These are phyloP conservation scores for Pholis gunnellus DNA, from an alignment of 2,113 vertebrate genomes.

Conservation along the genomic window DNA sequence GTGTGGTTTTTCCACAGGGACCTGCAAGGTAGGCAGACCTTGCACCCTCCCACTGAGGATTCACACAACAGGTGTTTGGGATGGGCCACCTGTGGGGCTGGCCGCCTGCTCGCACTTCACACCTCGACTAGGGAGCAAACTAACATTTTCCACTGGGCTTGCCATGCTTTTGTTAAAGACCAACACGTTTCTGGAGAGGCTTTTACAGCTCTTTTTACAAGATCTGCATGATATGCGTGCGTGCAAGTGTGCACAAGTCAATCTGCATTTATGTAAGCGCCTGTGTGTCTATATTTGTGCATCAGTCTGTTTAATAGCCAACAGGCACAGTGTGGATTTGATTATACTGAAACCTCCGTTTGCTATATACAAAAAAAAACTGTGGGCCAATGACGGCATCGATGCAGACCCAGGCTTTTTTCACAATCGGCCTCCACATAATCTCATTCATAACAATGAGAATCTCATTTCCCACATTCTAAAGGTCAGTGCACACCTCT, in stretches of 20 bases:
- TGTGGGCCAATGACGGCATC: conserved; percentile 76
- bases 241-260: conserved; percentile 64
- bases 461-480: conserved; percentile 85
- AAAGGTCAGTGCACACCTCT: conserved; percentile 86
- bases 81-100: conserved; percentile 81
- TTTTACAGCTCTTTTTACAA: conserved; percentile 81
- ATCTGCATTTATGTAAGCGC: conserved; percentile 70
- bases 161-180: conserved; percentile 81
- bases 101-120: conserved; percentile 81
- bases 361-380: conserved; percentile 70
- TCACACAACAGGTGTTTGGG: conserved; percentile 86
- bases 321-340: conserved; percentile 80
- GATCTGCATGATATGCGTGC: conserved; percentile 64
- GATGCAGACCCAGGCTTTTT: conserved; percentile 66
- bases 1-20: conserved; percentile 74
- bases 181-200: conserved; percentile 75
- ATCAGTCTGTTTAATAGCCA: conserved; percentile 79
- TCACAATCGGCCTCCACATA: conserved; percentile 69
- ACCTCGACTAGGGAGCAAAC: conserved; percentile 77
- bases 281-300: conserved; percentile 76
- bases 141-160: conserved; percentile 84
- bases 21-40: conserved; percentile 74
- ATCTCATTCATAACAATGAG: conserved; percentile 85
- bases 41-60: conserved; percentile 75
- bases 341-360: conserved; percentile 80